Base-by-base conservation (phyloP, 2,113 vertebrate species). In the Excalfactoria chinensis region DNA sequence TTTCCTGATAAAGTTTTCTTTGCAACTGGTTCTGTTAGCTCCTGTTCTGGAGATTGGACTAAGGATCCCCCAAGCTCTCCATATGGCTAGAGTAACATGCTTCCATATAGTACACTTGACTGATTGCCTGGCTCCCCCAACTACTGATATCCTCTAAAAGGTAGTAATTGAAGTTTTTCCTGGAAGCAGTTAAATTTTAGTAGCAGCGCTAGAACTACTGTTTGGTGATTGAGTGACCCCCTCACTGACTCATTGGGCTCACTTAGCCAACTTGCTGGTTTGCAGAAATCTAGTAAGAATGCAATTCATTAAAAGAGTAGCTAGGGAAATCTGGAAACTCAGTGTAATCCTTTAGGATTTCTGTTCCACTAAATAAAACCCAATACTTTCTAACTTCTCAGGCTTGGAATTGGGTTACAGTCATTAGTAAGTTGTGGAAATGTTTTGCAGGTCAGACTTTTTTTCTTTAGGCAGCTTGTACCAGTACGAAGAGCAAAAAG, bases 21-120 rank as follows among this genome's bases (percentile, higher is more conserved):
- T 69, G n/a, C 44, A 43, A 48, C 58, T 41, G n/a, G 9, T 3
- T 71, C 13, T 44, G 9, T 41, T 59, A 16, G 19, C 9, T 90
- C 6, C 28, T 49, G 17, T 2, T 75, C 73, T 87, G 63, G 53
- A 92, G 32, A 72, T 74, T 76, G 48, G 22, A 55, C 28, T 23
- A 41, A 90, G 49, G 21, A 41, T 44, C 19, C 85, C 68, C n/a
- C 26, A 66, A 11, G 20, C 8, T 66, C 75, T 66, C 58, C 7
- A 4, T 62, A 62, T 69, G 23, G 69, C 40, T 53, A 28, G 9
- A 81, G 25, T 22, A 71, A n/a, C 13, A 51, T 3, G 0, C 2
- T 83, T 87, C 64, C 2, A 34, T 0, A 0, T 13, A 43, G 25
- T 25, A 60, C 11, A 7, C 23, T n/a, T 67, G 18, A n/a, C 35